Percentiles rank a stretch among this genome's conserved stretches.
Evolutionary conservation across 2,888 invertebrate species (phyloP).

Genomic region (Alviniconcha strummeri): DNA sequence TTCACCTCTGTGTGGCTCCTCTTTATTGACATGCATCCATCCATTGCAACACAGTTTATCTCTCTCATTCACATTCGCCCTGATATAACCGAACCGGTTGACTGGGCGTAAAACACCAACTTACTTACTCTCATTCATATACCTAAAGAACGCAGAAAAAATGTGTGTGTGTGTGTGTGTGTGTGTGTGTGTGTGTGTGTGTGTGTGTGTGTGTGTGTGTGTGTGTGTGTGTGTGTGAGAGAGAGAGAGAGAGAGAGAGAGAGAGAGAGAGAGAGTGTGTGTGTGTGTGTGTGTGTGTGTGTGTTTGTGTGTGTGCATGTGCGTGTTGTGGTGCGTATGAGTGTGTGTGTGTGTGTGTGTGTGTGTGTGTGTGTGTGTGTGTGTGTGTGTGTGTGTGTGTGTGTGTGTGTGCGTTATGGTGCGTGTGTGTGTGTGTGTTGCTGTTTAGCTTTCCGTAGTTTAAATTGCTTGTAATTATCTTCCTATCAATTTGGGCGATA

Average conservation of each 20-base stretch:
- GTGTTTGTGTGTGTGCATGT: not conserved
- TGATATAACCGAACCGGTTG: too few relatives aligned
- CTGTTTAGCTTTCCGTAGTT: not conserved
- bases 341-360: not conserved
- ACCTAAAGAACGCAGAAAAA: not conserved
- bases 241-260: too few relatives aligned
- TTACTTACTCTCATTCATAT: too few relatives aligned
- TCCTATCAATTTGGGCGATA: too few relatives aligned
- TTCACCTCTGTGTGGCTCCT: too few relatives aligned
- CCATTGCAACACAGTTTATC: too few relatives aligned
- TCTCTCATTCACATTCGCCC: too few relatives aligned
- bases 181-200: too few relatives aligned
- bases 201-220: not conserved
- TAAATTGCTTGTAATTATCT: too few relatives aligned
- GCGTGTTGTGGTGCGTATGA: not conserved
- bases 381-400: not conserved
- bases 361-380: not conserved
- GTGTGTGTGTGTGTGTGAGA: not conserved
- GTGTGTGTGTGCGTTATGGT: not conserved
- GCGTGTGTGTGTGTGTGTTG: not conserved
- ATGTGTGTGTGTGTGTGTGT: not conserved
- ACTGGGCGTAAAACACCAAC: too few relatives aligned
- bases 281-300: not conserved
- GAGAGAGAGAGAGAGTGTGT: too few relatives aligned
- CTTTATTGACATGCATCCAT: too few relatives aligned